Conservation (phyloP, 2,113 vertebrate species). For the Chaenogobius annularis region DNA sequence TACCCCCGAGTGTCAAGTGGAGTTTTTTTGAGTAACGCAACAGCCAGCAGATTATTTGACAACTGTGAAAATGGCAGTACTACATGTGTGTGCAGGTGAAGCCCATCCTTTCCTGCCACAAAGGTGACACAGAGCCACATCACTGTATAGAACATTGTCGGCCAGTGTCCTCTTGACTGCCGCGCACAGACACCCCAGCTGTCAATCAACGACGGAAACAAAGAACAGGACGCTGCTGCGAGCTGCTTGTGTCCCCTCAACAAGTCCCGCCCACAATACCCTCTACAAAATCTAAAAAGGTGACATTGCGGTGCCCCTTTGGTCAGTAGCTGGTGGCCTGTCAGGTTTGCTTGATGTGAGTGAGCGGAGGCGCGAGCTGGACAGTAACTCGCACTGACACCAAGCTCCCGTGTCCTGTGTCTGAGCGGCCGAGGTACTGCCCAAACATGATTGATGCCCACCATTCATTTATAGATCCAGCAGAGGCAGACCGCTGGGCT, state of each 20-base stretch:
- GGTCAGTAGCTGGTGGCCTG: slow-evolving; percentile 85
- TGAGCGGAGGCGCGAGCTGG: slow-evolving; percentile 85
- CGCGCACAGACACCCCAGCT: slow-evolving; percentile 51
- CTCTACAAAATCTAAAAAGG: slow-evolving; percentile 85
- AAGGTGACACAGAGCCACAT: slow-evolving; percentile 28
- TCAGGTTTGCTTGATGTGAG: slow-evolving; percentile 91
- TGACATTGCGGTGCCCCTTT: slow-evolving; percentile 91
- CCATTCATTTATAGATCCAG: slow-evolving; percentile 89
- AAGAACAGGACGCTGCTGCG: slow-evolving; percentile 51
- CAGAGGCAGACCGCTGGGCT: slow-evolving; percentile 32
- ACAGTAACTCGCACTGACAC: slow-evolving; percentile 97
- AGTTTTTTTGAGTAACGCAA: too few relatives aligned
- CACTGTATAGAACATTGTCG: slow-evolving; percentile 33
- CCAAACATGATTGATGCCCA: slow-evolving; percentile 98
- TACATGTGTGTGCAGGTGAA: not conserved
- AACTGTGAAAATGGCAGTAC: not conserved
- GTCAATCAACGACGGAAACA: slow-evolving; percentile 68
- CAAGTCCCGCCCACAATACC: slow-evolving; percentile 39
- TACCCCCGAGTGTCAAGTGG: too few relatives aligned
- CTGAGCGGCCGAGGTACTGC: slow-evolving; percentile 84
- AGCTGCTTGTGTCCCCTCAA: slow-evolving; percentile 72
- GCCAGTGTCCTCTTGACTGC: slow-evolving; percentile 52
- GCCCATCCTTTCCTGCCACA: not conserved
- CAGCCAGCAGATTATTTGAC: too few relatives aligned
- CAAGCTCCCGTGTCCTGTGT: slow-evolving; percentile 86